phyloP scores from a whole-genome alignment of 2,888 invertebrate genomes.

The Drosophila subsilvestris region DNA sequence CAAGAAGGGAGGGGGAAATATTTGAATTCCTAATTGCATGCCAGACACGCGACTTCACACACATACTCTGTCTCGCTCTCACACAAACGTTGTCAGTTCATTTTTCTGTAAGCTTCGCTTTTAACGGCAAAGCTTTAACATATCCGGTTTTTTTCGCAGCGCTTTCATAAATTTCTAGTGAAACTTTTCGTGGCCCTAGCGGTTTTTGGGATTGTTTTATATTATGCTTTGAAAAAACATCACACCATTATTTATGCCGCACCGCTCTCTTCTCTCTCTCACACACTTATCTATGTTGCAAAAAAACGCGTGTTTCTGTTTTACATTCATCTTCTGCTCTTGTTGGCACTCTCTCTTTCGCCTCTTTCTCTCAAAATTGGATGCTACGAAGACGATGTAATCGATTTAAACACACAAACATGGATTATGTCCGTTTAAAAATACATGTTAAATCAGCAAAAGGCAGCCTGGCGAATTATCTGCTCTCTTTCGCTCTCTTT shows the following conservation, averaged over 20 bases:
- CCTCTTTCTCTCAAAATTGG: slow-evolving; percentile 43
- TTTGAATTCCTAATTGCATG: slow-evolving; percentile 55
- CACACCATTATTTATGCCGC: slow-evolving; percentile 15
- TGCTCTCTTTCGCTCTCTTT: slow-evolving; percentile 1
- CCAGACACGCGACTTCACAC: slow-evolving; percentile 54
- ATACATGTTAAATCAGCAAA: slow-evolving; percentile 62
- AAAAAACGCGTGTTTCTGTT: slow-evolving; percentile 65
- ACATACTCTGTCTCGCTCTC: slow-evolving; percentile 36
- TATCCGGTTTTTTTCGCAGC: slow-evolving; percentile 75
- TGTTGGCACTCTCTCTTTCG: slow-evolving; percentile 28
- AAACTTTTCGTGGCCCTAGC: slow-evolving; percentile 61
- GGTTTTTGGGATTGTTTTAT: slow-evolving; percentile 24
- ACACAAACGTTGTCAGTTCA: slow-evolving; percentile 58
- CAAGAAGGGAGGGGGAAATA: slow-evolving; percentile 31
- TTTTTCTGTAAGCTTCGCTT: slow-evolving; percentile 65
- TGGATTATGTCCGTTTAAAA: slow-evolving; percentile 8
- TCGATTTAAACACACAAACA: slow-evolving; percentile 64
- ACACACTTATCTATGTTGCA: slow-evolving; percentile 11
- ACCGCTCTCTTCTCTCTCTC: slow-evolving; percentile 9
- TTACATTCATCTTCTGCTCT: slow-evolving; percentile 55
- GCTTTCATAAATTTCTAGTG: slow-evolving; percentile 79
- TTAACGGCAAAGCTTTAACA: slow-evolving; percentile 50
- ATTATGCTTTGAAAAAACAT: slow-evolving; percentile 25
- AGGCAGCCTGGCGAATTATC: slow-evolving; percentile 28
- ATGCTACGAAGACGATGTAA: slow-evolving; percentile 65